These are phyloP conservation scores for Antechinus flavipes DNA, from an alignment of 2,113 vertebrate species.

Conservation along the genomic window DNA sequence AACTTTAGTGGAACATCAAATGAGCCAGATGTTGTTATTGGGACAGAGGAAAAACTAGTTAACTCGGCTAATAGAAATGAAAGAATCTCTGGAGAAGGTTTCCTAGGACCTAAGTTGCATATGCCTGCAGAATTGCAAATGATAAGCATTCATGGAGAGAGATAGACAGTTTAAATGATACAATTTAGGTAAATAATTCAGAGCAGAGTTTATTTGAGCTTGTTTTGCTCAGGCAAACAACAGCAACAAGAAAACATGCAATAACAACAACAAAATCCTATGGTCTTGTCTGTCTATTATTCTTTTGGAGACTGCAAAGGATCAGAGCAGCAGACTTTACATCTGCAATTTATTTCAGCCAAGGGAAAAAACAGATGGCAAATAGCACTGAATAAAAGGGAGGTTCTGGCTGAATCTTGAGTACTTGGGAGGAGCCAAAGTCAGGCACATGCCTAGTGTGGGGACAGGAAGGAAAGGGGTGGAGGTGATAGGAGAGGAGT, in stretches of 20 bases:
- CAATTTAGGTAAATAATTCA: slow-evolving; percentile 44
- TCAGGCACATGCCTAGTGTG: not conserved
- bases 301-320: slow-evolving; percentile 63
- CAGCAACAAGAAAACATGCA: not conserved
- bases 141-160: slow-evolving; percentile 4
- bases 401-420: not conserved
- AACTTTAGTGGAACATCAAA: slow-evolving; percentile 76
- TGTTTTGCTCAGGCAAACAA: slow-evolving; percentile 31
- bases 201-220: not conserved
- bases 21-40: slow-evolving; percentile 73
- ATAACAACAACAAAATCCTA: slow-evolving; percentile 6
- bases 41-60: slow-evolving; percentile 73
- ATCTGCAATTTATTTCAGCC: slow-evolving; percentile 76
- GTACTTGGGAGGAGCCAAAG: slow-evolving; percentile 20
- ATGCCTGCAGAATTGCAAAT: slow-evolving; percentile 43
- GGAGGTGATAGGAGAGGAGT: not conserved
- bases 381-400: slow-evolving; percentile 66
- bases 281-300: slow-evolving; percentile 67
- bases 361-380: slow-evolving; percentile 70
- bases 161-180: slow-evolving; percentile 2
- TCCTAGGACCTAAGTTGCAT: slow-evolving; percentile 53
- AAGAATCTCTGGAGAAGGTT: slow-evolving; percentile 52
- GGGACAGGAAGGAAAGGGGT: not conserved
- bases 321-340: slow-evolving; percentile 57
- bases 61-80: slow-evolving; percentile 73